Percentiles rank a stretch among this genome's conserved stretches.
Evolutionary conservation across 2,113 vertebrate genomes (phyloP).

Genomic region (Odobenus rosmarus): DNA sequence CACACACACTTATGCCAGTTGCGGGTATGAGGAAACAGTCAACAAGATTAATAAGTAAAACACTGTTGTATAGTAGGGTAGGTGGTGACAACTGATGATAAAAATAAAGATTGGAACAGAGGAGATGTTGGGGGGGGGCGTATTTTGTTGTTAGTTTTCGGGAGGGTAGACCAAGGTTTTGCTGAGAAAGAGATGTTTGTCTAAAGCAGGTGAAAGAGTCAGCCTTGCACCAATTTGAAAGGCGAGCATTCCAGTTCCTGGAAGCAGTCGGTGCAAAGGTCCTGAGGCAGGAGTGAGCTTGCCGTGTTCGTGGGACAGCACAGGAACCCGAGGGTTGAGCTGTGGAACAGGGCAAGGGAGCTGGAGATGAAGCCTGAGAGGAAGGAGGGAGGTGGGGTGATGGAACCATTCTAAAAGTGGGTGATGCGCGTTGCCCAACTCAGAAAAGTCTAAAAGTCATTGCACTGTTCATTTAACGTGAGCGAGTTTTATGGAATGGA

Average conservation of each 20-base stretch:
- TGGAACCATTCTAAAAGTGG: neutral
- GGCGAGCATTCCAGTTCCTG: neutral
- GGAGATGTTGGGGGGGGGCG: accelerated
- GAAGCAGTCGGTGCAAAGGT: neutral
- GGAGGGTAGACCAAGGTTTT: neutral
- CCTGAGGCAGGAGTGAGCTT: neutral
- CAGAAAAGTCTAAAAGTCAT: neutral
- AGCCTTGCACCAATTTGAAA: too few relatives aligned
- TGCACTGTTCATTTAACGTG: neutral
- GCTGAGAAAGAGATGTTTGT: neutral
- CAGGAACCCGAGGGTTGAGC: too few relatives aligned
- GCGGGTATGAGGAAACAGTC: neutral
- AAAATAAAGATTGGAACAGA: accelerated
- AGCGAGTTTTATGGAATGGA: neutral
- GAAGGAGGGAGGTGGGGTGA: too few relatives aligned
- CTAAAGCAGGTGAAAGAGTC: neutral
- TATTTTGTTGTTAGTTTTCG: neutral
- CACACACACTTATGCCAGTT: too few relatives aligned
- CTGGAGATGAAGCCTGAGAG: neutral
- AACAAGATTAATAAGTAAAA: neutral
- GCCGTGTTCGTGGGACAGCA: neutral
- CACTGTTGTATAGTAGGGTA: neutral
- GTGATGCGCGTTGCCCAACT: neutral
- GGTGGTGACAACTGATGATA: neutral
- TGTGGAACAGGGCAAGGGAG: neutral